Conservation (phyloP, 2,113 vertebrate genomes). For the Ancistrus triradiatus region DNA sequence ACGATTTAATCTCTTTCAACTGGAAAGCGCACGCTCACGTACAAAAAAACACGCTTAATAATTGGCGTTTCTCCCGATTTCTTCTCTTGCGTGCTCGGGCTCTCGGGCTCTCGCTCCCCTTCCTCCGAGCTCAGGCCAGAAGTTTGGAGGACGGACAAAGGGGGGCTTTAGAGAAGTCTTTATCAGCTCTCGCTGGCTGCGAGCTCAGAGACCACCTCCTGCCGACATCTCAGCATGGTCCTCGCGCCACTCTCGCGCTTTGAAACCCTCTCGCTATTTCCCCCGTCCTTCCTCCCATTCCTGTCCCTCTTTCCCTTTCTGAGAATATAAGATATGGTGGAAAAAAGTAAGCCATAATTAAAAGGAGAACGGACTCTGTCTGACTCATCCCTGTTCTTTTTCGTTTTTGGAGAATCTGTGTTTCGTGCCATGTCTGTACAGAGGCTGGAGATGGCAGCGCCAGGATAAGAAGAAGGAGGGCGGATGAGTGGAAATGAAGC, state of each 20-base stretch:
- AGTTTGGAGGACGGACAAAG: constrained; percentile 45
- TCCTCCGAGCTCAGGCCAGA: constrained; percentile 23
- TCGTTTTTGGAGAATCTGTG: too few species aligned
- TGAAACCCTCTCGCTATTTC: constrained; percentile 38
- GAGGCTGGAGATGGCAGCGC: too few species aligned
- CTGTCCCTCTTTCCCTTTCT: constrained; percentile 11
- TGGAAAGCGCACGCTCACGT: too few species aligned
- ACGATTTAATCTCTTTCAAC: too few species aligned
- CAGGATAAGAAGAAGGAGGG: background rate
- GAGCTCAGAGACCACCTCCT: constrained; percentile 51
- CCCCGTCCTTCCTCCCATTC: background rate
- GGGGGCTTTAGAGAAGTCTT: constrained; percentile 51
- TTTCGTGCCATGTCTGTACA: too few species aligned
- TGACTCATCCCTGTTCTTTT: too few species aligned
- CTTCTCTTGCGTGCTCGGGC: constrained; percentile 1
- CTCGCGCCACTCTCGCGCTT: constrained; percentile 39
- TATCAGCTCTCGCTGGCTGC: constrained; percentile 52
- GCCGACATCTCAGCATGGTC: constrained; percentile 46
- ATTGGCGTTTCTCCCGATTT: constrained; percentile 3
- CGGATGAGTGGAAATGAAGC: constrained; percentile 5
- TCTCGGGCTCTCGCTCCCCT: constrained; percentile 10
- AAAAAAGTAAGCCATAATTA: background rate
- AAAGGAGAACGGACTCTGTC: constrained; percentile 15
- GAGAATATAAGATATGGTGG: constrained; percentile 19
- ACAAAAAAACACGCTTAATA: too few species aligned